Conservation (phyloP, 2,888 invertebrate genomes). For the Aproaerema taeniolella region DNA sequence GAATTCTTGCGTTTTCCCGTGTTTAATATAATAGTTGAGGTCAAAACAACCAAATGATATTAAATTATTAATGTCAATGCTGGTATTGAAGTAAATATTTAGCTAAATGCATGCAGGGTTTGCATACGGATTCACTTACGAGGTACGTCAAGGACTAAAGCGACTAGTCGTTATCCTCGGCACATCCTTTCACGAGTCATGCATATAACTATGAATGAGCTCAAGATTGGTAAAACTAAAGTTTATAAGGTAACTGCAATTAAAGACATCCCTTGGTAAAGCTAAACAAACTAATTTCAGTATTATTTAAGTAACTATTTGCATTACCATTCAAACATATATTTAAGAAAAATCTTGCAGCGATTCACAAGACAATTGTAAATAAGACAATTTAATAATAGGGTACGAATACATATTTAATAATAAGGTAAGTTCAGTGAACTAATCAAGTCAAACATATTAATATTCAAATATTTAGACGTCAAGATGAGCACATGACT, state of each 20-base stretch:
- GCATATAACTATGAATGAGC: constrained; percentile 22
- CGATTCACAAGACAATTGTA: too few relatives aligned
- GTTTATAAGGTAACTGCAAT: not conserved
- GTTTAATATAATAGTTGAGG: constrained; percentile 37
- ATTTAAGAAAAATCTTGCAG: too few relatives aligned
- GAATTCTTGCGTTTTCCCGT: constrained; percentile 34
- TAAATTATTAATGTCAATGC: constrained; percentile 15
- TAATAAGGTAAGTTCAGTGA: too few relatives aligned
- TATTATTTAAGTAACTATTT: too few relatives aligned
- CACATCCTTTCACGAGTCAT: constrained; percentile 51
- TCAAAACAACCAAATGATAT: constrained; percentile 22
- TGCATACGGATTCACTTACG: constrained; percentile 10
- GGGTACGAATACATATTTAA: too few relatives aligned
- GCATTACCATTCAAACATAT: too few relatives aligned
- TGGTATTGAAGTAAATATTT: constrained; percentile 4
- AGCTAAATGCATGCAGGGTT: constrained; percentile 10
- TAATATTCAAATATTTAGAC: too few relatives aligned
- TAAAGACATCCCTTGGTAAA: not conserved
- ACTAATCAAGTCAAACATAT: too few relatives aligned
- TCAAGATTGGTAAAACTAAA: not conserved
- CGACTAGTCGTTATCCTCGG: constrained; percentile 44
- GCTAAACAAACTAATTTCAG: too few relatives aligned
- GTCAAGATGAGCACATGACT: too few relatives aligned
- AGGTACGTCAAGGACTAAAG: constrained; percentile 46
- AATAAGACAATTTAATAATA: too few relatives aligned